Base-by-base conservation (phyloP, 2,797 vertebrate genomes). In the Australoheros facetus region DNA sequence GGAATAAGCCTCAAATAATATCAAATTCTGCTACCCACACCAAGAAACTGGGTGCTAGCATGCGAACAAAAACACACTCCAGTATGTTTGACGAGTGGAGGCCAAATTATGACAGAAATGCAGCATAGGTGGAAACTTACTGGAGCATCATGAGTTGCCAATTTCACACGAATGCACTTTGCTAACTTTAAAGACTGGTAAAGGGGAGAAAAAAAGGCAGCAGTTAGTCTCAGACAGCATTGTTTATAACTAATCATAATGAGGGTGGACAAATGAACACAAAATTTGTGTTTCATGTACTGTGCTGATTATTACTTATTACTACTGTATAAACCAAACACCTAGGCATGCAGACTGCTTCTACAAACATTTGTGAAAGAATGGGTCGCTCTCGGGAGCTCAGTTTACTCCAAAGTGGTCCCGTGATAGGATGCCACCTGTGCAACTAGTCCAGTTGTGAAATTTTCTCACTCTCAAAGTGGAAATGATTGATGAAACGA, bases 1-100 rank as follows among this genome's bases (percentile, higher is more conserved):
- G 79, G 89, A 86, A 66, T 91, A 94, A 95, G 91, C 90, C 89
- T 89, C 83, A 87, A 92, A 94, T 93, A 88, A 93, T 92, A 94
- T 94, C 88, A 86, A 91, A 91, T 94, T 94, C 85, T 92, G 92
- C 92, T 56, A 73, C 80, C 75, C 82, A 59, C 86, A 92, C 89
- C 83, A 76, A 89, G 84, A 92, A 91, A 81, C 74, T 81, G 82
- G 86, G 84, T 87, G 90, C 88, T 62, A 85, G 88, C 78, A 87
- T 80, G 84, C 84, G 89, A 93, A 90, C 77, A 85, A 92, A 91
- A 93, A 88, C 80, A 89, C 28, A 17, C 77, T 69, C n/a, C 75
- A 56, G 79, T 77, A 62, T 60, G 73, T 72, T 75, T 42, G 83
- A 86, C 81, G 16, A 80, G 77, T 37, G 51, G 76, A 23, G 82